Base-by-base conservation (phyloP, 2,797 vertebrate genomes). In the Etheostoma nigrum region DNA sequence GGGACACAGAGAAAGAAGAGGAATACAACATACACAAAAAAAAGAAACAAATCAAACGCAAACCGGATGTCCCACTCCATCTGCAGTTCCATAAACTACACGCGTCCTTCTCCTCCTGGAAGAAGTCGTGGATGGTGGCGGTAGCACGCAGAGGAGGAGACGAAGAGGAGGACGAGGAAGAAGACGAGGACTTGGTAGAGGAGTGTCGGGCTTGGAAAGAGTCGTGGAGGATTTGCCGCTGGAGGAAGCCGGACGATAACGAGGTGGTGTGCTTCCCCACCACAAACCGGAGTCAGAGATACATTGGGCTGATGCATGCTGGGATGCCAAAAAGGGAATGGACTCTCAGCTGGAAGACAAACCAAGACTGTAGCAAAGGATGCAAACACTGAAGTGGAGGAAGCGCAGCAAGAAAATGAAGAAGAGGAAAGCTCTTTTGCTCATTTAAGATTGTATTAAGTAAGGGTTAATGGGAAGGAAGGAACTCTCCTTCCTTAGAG, bases 51-150 rank as follows among this genome's bases (percentile, higher is more conserved):
- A 18, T 33, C 21, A 47, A 53, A 52, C 0, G 1, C 19, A 81
- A 57, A 54, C 16, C 45, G 0, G 0, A 60, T 0, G 79, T 69
- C 47, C 91, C 89, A 0, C 84, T 89, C 13, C 90, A 91, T 55
- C 76, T 93, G 30, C 90, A 93, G 79, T 92, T 94, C 81, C 90
- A 90, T 16, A 86, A 85, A 30, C 68, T 91, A 0, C 76, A 82
- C 58, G 0, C 57, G 11, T 62, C 77, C 80, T 91, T 91, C 73
- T 45, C 83, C 47, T 66, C 83, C 21, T 94, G 93, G 93, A 83
- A 55, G n/a, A 33, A 67, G 52, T 93, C 93, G 0, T 94, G 90
- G 83, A 88, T 78, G 70, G 83, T 93, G 72, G 81, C 90, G 0
- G 78, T 87, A 0, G 57, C 88, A 36, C 83, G 90, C 79, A 75